Evolutionary conservation across 2,797 vertebrate species (phyloP).

Genomic region (Melopsittacus undulatus): DNA sequence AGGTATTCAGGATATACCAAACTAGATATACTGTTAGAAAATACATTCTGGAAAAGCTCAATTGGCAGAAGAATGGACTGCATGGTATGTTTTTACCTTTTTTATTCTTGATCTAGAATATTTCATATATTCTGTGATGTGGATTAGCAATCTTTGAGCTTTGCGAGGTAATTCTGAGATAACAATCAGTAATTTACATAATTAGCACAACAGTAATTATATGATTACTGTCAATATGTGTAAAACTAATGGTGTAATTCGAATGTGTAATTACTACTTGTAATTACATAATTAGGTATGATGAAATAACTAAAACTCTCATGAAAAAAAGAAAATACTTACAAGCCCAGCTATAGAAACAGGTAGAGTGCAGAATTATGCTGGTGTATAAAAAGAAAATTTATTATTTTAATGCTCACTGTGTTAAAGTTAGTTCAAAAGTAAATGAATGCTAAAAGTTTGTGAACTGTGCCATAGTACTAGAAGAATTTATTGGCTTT

Average conservation of each 20-base stretch:
- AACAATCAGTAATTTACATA: constrained; percentile 59
- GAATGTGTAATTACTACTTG: constrained; percentile 52
- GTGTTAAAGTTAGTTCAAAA: neutral
- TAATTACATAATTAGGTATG: constrained; percentile 55
- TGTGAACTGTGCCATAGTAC: neutral
- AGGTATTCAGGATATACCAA: neutral
- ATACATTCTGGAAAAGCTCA: neutral
- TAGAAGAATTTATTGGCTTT: neutral
- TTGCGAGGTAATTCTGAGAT: constrained; percentile 32
- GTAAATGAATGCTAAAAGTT: neutral
- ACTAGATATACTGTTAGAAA: neutral
- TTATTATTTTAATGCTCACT: neutral
- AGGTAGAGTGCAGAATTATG: neutral
- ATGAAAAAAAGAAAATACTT: neutral
- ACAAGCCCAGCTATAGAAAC: neutral
- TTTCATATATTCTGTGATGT: neutral
- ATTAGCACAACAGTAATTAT: constrained; percentile 59
- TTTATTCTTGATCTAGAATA: neutral
- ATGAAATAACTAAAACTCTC: constrained; percentile 24
- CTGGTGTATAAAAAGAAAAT: neutral
- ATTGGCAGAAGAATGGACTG: neutral
- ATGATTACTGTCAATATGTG: constrained; percentile 63
- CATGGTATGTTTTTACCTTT: neutral
- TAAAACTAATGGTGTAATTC: constrained; percentile 50
- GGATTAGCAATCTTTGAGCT: neutral